Conservation (phyloP, 64 coral and sea anemone genomes). For the Dendronephthya gigantea region DNA sequence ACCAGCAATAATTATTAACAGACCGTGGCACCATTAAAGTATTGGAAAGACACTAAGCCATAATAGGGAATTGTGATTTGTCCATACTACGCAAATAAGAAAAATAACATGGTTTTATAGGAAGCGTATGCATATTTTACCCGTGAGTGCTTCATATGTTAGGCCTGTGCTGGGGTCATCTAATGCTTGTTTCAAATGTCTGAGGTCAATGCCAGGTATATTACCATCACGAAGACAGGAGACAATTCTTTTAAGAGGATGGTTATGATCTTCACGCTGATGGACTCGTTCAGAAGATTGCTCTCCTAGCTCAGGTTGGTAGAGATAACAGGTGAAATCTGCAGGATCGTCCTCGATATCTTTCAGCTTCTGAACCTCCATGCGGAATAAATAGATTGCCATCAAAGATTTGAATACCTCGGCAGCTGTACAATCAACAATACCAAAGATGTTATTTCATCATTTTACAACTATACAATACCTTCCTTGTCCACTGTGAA, state of each 20-base stretch:
- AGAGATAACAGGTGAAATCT: not conserved
- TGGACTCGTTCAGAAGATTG: not conserved
- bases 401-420: not conserved
- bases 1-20: too few species aligned
- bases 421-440: not conserved
- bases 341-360: not conserved
- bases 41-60: too few species aligned
- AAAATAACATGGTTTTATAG: too few species aligned
- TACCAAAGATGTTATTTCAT: too few species aligned
- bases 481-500: not conserved
- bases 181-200: not conserved
- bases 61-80: too few species aligned
- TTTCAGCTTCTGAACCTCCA: not conserved
- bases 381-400: not conserved
- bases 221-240: not conserved
- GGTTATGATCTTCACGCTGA: not conserved
- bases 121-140: too few species aligned
- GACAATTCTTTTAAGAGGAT: not conserved
- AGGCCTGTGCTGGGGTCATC: too few species aligned
- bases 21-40: too few species aligned
- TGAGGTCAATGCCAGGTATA: not conserved
- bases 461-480: too few species aligned
- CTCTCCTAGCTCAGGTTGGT: not conserved
- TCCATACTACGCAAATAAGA: too few species aligned
- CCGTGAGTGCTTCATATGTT: too few species aligned